Base-by-base conservation (phyloP, 2,888 invertebrate genomes). In the Eumacrocentrus americanus region DNA sequence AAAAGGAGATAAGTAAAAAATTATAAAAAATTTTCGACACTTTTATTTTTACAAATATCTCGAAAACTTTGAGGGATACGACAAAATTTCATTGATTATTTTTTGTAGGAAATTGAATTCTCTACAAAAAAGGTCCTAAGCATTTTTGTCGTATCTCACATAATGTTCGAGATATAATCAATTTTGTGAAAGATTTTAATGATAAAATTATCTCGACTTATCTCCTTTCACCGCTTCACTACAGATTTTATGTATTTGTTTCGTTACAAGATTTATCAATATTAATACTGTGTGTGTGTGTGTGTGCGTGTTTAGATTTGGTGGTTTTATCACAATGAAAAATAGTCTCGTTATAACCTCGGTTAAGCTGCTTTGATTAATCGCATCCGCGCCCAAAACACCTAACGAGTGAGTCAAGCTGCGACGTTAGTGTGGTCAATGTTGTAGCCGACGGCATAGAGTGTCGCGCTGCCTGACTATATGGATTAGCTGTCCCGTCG, bases 401-500 rank as follows among this genome's bases (percentile, higher is more conserved):
- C 38, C 52, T 52, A 38, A 22, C 52, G 38, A 18, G 22, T 4
- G 5, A 3, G 38, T 38, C 3, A n/a, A 12, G 12, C 11, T 14
- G 16, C 18, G n/a, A 14, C 18, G 23, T 22, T 12, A 46, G n/a
- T 22, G 7, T 46, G 46, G 46, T 46, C 51, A 7, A 16, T 42
- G 42, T 20, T 18, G n/a, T n/a, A 48, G 48, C 48, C 48, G 7
- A 25, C 12, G 42, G 54, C 20, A 40, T 52, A 47, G 37, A 46
- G 56, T 48, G 47, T 56, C 48, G 35, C n/a, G 34, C 34, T 9
- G 34, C 20, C 46, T 34, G 46, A 22, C 57, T 57, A 42, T 58
- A 58, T 58, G 58, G 51, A 58, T 58, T 58, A 51, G 44, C 58
- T 58, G 58, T 58, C 51, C 23, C 20, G 51, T 29, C 16, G 25